These are phyloP conservation scores for Neria commutata DNA, from an alignment of 2,888 invertebrate species.

Conservation along the genomic window DNA sequence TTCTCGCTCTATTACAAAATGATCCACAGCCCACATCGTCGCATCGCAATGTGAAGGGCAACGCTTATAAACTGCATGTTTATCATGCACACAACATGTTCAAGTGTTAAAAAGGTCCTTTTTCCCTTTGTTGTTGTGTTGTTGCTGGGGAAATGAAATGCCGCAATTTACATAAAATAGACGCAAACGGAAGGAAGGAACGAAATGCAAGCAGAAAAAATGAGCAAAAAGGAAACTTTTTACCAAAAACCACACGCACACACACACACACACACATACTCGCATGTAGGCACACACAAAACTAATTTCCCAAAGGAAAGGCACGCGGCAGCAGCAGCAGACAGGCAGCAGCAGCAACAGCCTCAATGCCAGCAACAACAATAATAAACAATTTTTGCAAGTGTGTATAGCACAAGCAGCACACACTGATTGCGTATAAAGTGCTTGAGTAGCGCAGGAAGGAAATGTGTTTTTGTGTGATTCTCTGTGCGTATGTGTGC, in stretches of 20 bases:
- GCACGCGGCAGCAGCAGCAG: background rate
- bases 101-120: too few species aligned
- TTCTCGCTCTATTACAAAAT: too few species aligned
- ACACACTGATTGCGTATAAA: constrained; percentile 11
- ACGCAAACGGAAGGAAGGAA: background rate
- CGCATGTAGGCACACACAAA: background rate
- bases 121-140: too few species aligned
- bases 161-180: background rate
- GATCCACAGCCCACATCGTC: too few species aligned
- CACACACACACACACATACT: too few species aligned
- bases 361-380: constrained; percentile 48
- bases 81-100: too few species aligned
- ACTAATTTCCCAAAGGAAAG: constrained; percentile 5
- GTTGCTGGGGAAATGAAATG: background rate
- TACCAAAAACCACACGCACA: too few species aligned
- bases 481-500: background rate
- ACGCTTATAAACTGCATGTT: too few species aligned
- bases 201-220: too few species aligned
- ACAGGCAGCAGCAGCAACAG: constrained; percentile 29
- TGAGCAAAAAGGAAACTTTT: background rate
- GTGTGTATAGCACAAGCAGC: background rate
- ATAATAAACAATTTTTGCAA: constrained; percentile 7
- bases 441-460: background rate
- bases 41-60: too few species aligned
- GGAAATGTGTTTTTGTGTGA: background rate